Evolutionary conservation across 2,888 invertebrate genomes (phyloP), one percentile per base, ranked within the genome.

Genomic region (Suillia variegata): DNA sequence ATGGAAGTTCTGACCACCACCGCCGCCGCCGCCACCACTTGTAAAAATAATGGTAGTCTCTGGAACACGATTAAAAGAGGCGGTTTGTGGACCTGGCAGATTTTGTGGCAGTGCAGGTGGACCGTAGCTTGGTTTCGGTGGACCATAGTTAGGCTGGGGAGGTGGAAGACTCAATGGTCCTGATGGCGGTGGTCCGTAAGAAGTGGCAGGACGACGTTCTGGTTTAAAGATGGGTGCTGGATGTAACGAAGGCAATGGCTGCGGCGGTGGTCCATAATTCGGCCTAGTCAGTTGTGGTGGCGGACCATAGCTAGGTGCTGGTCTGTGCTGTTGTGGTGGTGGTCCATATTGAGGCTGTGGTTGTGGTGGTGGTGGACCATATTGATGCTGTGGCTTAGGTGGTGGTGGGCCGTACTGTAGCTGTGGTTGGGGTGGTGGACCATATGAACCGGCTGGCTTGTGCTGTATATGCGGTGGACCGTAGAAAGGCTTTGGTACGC

Each of bases 81-180:
- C 56, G 12, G 62, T 61, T 6, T 62, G 70, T 66, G 80, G 64
- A 71, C 83, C 67, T 0, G 72, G 72, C 55, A 76, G 49, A 10
- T 63, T 62, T 69, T 81, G 70, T 59, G 73, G 73, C 18, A 74
- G 68, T 34, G 80, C 78, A 15, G 83, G 79, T 57, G 83, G 78
- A 38, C 82, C 78, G 61, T 82, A 82, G 34, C 71, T 76, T 1
- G 75, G 67, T 13, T 66, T 67, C 20, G 78, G 76, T 8, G 81
- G 77, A 6, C 84, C 82, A 64, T 83, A 84, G 17, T 78, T 71
- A 8, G 81, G 82, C 10, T 79, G 78, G 13, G 83, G 81, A n/a
- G n/a, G n/a, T 31, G 82, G 80, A 58, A 74, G 56, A 33, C 73
- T 72, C 3, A 77, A 47, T 2, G 77, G 77, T 0, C 78, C 77